Percentiles rank a stretch among this genome's conserved stretches.
Evolutionary conservation across 2,113 vertebrate species (phyloP).

Genomic region (Strix uralensis): DNA sequence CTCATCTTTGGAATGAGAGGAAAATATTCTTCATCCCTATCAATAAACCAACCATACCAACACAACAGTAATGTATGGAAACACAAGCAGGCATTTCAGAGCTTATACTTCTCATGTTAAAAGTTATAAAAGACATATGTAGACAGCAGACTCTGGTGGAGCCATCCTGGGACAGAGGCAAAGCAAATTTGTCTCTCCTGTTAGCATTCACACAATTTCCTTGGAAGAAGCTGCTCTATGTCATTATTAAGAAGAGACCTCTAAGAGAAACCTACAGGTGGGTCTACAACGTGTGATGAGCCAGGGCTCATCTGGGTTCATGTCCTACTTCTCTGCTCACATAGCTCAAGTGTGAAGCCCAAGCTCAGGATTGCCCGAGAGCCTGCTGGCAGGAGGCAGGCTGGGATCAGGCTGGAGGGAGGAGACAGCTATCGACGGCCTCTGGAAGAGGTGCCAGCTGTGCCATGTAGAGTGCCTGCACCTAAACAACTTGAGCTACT

Average conservation of each 20-base stretch:
- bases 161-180: not conserved
- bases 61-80: accelerated
- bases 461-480: not conserved
- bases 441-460: not conserved
- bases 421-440: not conserved
- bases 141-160: not conserved
- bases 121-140: not conserved
- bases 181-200: not conserved
- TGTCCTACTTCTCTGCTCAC: not conserved
- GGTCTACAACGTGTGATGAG: accelerated
- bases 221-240: not conserved
- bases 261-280: not conserved
- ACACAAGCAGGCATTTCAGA: not conserved
- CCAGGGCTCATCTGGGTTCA: not conserved
- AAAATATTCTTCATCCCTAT: not conserved
- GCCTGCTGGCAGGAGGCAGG: not conserved
- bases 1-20: not conserved
- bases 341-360: not conserved
- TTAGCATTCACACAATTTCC: not conserved
- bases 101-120: not conserved
- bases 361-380: not conserved
- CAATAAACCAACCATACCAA: not conserved
- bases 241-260: not conserved
- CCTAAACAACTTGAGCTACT: not conserved
- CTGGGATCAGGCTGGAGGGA: not conserved